phyloP scores from a whole-genome alignment of 2,888 invertebrate genomes.

The Rhagophthalmus giganteus region DNA sequence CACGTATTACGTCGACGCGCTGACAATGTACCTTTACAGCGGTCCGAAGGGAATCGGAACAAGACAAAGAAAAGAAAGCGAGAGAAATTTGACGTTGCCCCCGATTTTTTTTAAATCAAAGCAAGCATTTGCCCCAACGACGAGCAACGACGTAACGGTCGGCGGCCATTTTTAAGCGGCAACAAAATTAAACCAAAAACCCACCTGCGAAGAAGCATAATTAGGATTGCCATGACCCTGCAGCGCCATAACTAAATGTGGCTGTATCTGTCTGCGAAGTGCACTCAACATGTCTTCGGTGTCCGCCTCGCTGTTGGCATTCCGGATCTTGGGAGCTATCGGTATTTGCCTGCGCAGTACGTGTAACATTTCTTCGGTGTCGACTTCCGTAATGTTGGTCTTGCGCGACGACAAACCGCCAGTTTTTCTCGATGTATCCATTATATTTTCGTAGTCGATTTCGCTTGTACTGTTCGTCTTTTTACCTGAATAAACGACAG shows the following conservation, averaged over 20 bases:
- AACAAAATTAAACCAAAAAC: not conserved
- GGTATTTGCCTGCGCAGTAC: slow-evolving; percentile 22
- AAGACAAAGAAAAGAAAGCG: too few relatives aligned
- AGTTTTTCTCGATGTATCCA: slow-evolving; percentile 16
- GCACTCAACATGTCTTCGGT: slow-evolving; percentile 70
- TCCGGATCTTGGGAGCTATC: slow-evolving; percentile 23
- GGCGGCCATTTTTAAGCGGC: not conserved
- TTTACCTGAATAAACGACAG: slow-evolving; percentile 8
- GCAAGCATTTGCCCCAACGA: too few relatives aligned
- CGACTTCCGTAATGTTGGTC: slow-evolving; percentile 36
- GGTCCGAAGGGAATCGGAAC: too few relatives aligned
- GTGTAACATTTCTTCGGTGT: slow-evolving; percentile 58
- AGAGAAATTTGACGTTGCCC: too few relatives aligned
- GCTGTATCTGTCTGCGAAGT: slow-evolving; percentile 70
- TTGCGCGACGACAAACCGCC: slow-evolving; percentile 6
- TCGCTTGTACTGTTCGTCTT: slow-evolving; percentile 16
- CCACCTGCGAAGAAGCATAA: slow-evolving; percentile 39
- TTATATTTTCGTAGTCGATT: slow-evolving; percentile 18
- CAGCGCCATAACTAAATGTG: slow-evolving; percentile 68
- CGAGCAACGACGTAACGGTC: too few relatives aligned
- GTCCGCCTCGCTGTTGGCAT: slow-evolving; percentile 37
- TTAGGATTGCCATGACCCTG: slow-evolving; percentile 59
- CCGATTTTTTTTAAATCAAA: too few relatives aligned
- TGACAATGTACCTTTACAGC: too few relatives aligned
- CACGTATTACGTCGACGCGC: too few relatives aligned